These are phyloP conservation scores for Orthosia cruda DNA, from an alignment of 2,888 invertebrate species.

Conservation along the genomic window DNA sequence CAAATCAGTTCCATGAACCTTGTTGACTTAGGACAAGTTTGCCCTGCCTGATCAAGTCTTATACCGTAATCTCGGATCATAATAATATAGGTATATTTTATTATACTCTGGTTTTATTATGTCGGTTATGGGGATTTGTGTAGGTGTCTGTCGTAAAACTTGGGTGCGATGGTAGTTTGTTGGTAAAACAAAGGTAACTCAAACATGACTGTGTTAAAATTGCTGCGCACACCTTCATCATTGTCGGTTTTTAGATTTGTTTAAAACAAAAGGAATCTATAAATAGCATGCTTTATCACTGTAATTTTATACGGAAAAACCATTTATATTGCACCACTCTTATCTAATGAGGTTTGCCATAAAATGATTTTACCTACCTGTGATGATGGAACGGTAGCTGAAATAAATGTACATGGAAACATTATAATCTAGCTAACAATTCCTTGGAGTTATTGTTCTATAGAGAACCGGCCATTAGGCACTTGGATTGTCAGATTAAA, in stretches of 20 bases:
- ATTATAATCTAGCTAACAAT: too few relatives aligned
- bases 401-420: background rate
- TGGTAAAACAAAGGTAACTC: slow-evolving; percentile 13
- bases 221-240: background rate
- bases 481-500: too few relatives aligned
- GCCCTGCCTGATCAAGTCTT: slow-evolving; percentile 63
- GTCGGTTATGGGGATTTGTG: slow-evolving; percentile 16
- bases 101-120: slow-evolving; percentile 42
- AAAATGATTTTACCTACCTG: background rate
- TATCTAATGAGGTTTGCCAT: background rate
- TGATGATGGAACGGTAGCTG: background rate
- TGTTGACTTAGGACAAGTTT: slow-evolving; percentile 69
- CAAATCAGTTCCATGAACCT: slow-evolving; percentile 45
- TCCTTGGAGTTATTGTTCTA: too few relatives aligned
- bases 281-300: too few relatives aligned
- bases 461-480: too few relatives aligned
- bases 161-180: background rate
- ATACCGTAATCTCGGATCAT: slow-evolving; percentile 63
- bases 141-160: slow-evolving; percentile 38
- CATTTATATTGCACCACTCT: too few relatives aligned
- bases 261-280: background rate
- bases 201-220: slow-evolving; percentile 15
- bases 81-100: slow-evolving; percentile 61
- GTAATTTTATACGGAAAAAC: too few relatives aligned
- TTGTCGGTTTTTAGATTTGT: background rate